Conservation (phyloP, 2,888 invertebrate species). For the Ophraella communa region DNA sequence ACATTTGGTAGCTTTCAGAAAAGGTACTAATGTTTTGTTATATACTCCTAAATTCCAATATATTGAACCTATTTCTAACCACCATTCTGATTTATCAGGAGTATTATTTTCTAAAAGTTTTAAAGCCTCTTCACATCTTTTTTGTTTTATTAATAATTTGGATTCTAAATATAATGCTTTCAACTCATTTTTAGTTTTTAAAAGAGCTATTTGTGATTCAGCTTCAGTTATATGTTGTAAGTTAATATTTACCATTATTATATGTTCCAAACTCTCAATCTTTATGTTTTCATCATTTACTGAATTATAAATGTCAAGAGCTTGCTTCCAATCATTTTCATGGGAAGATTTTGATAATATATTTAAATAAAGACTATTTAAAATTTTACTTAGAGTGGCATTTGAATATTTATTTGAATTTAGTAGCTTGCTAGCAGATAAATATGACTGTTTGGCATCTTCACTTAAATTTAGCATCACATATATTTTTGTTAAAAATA, state of each 20-base stretch:
- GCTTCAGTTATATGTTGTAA: constrained; percentile 56
- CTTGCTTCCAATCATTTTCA: constrained; percentile 61
- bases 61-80: constrained; percentile 67
- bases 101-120: constrained; percentile 59
- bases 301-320: constrained; percentile 53
- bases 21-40: constrained; percentile 68
- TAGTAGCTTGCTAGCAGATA: constrained; percentile 55
- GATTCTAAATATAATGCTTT: constrained; percentile 61
- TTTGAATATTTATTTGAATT: constrained; percentile 50
- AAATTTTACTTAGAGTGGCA: constrained; percentile 44
- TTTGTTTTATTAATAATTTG: constrained; percentile 61
- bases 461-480: constrained; percentile 62
- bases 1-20: constrained; percentile 74
- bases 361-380: constrained; percentile 56
- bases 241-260: constrained; percentile 57
- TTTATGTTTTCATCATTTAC: constrained; percentile 43
- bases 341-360: constrained; percentile 57
- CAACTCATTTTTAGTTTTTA: constrained; percentile 49
- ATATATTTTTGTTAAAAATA: constrained; percentile 62
- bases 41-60: constrained; percentile 67
- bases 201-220: constrained; percentile 52
- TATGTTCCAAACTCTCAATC: constrained; percentile 36
- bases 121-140: constrained; percentile 65
- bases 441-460: constrained; percentile 60
- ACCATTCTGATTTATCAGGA: constrained; percentile 62